Conservation (phyloP, 1,140 invertebrate species). For the Micrasema longulum region DNA sequence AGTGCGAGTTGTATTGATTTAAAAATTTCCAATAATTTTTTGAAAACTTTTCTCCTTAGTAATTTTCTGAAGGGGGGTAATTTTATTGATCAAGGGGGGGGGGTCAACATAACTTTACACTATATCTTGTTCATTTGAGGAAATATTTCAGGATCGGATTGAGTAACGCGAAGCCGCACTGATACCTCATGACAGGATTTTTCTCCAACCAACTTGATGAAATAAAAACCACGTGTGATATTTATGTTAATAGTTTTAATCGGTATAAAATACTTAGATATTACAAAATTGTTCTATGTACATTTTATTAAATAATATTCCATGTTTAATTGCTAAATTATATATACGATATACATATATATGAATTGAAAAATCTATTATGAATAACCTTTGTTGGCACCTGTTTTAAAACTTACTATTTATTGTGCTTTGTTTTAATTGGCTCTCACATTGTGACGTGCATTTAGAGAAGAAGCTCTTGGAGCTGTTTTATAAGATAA, state of each 20-base stretch:
- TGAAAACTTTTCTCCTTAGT: too few relatives aligned
- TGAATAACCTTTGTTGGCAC: conserved; percentile 40
- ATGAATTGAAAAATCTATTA: conserved; percentile 29
- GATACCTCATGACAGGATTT: conserved; percentile 29
- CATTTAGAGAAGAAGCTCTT: too few relatives aligned
- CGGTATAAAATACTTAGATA: conserved; percentile 54
- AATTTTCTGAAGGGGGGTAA: too few relatives aligned
- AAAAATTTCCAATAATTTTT: too few relatives aligned
- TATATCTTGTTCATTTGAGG: too few relatives aligned
- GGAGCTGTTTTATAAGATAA: too few relatives aligned
- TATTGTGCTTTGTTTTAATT: conserved; percentile 31
- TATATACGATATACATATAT: neutral
- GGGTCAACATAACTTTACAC: too few relatives aligned
- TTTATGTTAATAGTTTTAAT: conserved; percentile 59
- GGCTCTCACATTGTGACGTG: conserved; percentile 12
- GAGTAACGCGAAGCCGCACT: conserved; percentile 3
- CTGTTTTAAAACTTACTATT: conserved; percentile 41
- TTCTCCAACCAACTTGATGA: conserved; percentile 15
- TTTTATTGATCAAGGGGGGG: too few relatives aligned
- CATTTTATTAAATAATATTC: conserved; percentile 34
- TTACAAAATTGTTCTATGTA: conserved; percentile 33
- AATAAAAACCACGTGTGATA: conserved; percentile 46
- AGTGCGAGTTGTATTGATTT: too few relatives aligned
- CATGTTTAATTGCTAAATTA: too few relatives aligned
- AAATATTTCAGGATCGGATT: too few relatives aligned